Evolutionary conservation across 2,113 vertebrate genomes (phyloP).

Genomic region (Callospermophilus lateralis): DNA sequence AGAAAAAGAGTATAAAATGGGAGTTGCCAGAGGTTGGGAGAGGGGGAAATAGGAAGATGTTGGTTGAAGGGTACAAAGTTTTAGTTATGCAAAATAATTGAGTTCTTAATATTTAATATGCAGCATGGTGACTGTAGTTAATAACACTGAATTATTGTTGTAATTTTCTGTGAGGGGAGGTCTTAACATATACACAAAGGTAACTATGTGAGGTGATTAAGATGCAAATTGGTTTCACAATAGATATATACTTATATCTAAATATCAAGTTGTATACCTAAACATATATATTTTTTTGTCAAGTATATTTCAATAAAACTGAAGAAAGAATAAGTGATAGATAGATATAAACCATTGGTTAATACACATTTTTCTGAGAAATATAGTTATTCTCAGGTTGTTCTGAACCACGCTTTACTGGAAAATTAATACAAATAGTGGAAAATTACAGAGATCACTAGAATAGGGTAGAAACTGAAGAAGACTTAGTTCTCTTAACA

Average conservation of each 20-base stretch:
- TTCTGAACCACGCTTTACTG: not conserved
- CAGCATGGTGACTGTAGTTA: not conserved
- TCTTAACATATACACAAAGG: not conserved
- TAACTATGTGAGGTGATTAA: not conserved
- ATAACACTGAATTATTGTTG: too few relatives aligned
- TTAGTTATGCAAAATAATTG: not conserved
- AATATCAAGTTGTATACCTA: not conserved
- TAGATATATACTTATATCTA: not conserved
- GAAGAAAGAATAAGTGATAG: not conserved
- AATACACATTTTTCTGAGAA: conserved; percentile 20
- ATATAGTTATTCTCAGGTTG: not conserved
- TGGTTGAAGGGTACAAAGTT: not conserved
- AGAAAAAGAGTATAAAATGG: not conserved
- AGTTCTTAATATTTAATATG: not conserved
- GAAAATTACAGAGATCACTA: not conserved
- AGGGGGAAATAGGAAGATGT: not conserved
- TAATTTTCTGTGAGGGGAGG: not conserved
- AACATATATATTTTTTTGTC: not conserved
- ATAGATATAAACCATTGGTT: not conserved
- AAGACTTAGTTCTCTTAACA: not conserved
- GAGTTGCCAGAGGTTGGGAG: not conserved
- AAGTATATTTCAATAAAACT: not conserved
- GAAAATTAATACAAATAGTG: not conserved
- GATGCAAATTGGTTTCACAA: not conserved
- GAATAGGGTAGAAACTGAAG: not conserved